Base-by-base conservation (phyloP, 2,797 vertebrate species). In the Dicrostonyx torquatus region DNA sequence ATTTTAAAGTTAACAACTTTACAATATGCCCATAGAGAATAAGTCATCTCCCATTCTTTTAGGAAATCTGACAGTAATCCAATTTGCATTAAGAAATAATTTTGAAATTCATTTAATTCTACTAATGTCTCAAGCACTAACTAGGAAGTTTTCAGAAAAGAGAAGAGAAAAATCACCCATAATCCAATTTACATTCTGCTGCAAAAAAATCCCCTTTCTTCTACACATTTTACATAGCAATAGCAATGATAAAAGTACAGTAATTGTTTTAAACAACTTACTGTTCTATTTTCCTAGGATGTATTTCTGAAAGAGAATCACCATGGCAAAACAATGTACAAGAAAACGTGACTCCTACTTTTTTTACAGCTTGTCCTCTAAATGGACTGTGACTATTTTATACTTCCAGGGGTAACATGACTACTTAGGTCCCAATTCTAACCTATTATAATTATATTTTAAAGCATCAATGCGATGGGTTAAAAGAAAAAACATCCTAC, bases 81-180 rank as follows among this genome's bases (percentile, higher is more conserved):
- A 92, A 83, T 83, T 73, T 43, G 77, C 66, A 79, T 17, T 37
- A 88, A 95, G 15, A 96, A 96, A 95, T 68, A 73, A 89, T 83
- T 93, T 94, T 50, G 84, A 78, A 95, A 89, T 22, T 94, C 66
- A 75, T 48, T 96, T 76, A 89, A 87, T 80, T 89, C 31, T 68
- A 94, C 58, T 84, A 87, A 77, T 70, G 84, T 78, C 73, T 87
- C 53, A 87, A 83, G 31, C 58, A 94, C 2, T 89, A 43, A 91
- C 20, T 79, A 70, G 10, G 14, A 94, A 77, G 89, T 80, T 91
- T 94, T 91, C 64, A 94, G 85, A 95, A 62, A 18, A 26, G 8
- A 62, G 45, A 15, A 78, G 37, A 89, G 73, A 31, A 87, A 60
- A 87, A 64, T 11, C 22, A 80, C 15, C 73, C 26, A 37, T 22